Conservation (phyloP, 2,797 vertebrate genomes). For the Sebastes trivittatus region DNA sequence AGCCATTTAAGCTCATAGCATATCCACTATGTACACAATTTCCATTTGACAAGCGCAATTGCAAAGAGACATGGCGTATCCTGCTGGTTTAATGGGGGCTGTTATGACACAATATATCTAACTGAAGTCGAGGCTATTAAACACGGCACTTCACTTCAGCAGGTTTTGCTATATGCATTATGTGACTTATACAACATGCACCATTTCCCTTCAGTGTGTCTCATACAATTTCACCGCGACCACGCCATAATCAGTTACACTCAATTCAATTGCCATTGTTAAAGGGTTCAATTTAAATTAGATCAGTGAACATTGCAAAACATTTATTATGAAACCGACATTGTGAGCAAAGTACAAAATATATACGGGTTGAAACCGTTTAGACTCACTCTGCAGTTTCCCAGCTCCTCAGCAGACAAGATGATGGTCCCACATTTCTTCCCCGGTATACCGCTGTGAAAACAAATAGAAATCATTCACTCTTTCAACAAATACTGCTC, state of each 20-base stretch:
- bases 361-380: slow-evolving; percentile 1
- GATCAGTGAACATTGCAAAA: slow-evolving; percentile 10
- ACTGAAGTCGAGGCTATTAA: slow-evolving; percentile 34
- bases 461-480: slow-evolving; percentile 45
- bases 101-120: slow-evolving; percentile 50
- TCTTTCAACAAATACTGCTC: not conserved
- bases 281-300: slow-evolving; percentile 15
- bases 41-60: slow-evolving; percentile 45
- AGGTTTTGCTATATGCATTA: slow-evolving; percentile 30
- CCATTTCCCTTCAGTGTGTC: slow-evolving; percentile 3
- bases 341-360: not conserved
- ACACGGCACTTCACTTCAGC: slow-evolving; percentile 33
- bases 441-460: slow-evolving; percentile 88
- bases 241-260: slow-evolving; percentile 1
- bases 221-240: not conserved
- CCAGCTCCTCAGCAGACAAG: slow-evolving; percentile 92
- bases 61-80: slow-evolving; percentile 29
- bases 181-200: slow-evolving; percentile 5
- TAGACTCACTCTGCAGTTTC: slow-evolving; percentile 93
- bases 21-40: slow-evolving; percentile 53
- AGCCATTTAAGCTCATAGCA: slow-evolving; percentile 45
- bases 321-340: slow-evolving; percentile 7
- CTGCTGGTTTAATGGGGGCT: slow-evolving; percentile 40
- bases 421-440: slow-evolving; percentile 95
- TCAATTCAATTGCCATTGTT: slow-evolving; percentile 17